phyloP scores from a whole-genome alignment of 1,140 invertebrate species.

The Rhagoletis pomonella region DNA sequence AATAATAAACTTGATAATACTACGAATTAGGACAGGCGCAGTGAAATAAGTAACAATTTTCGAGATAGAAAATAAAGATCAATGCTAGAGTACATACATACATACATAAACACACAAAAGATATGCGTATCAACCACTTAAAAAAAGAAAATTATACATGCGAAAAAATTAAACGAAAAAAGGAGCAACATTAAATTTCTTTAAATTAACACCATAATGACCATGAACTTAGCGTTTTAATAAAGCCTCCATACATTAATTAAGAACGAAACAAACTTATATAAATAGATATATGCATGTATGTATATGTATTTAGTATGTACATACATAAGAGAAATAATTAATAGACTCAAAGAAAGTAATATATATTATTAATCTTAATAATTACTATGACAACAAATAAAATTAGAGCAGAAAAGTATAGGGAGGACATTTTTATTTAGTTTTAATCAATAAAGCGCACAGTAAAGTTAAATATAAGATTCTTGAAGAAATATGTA shows the following conservation, averaged over 20 bases:
- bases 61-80: neutral
- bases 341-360: constrained; percentile 18
- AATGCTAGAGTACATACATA: neutral
- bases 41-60: neutral
- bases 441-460: constrained; percentile 51
- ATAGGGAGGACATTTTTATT: constrained; percentile 3
- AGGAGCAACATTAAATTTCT: neutral
- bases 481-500: neutral
- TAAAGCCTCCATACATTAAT: neutral
- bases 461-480: constrained; percentile 41
- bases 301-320: neutral
- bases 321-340: neutral
- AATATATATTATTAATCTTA: neutral
- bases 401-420: neutral
- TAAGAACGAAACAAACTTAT: neutral
- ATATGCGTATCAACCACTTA: constrained; percentile 40
- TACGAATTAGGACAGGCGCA: neutral
- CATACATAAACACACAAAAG: constrained; percentile 57
- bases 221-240: neutral
- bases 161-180: constrained; percentile 58
- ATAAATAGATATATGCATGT: neutral
- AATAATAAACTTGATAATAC: neutral
- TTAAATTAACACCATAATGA: constrained; percentile 7
- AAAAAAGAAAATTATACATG: constrained; percentile 58
- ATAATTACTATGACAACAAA: neutral